Evolutionary conservation across 1,140 invertebrate species (phyloP).

Genomic region (Megalonaias nervosa): DNA sequence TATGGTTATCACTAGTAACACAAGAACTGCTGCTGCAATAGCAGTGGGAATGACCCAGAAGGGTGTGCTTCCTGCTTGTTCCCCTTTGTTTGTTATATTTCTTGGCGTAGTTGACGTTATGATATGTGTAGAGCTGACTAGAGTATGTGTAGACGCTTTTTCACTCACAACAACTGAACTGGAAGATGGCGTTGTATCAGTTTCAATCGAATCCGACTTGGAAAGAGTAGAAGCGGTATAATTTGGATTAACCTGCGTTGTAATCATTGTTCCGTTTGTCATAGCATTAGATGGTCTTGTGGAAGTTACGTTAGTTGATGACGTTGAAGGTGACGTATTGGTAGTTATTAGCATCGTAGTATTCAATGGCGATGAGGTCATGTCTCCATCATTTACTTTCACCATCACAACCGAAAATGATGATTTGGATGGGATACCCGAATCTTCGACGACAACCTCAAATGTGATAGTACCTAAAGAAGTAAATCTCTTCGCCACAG

Average conservation of each 20-base stretch:
- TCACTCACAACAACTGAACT: too few relatives aligned
- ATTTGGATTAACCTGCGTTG: too few relatives aligned
- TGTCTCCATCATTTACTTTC: background rate
- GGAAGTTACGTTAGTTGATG: background rate
- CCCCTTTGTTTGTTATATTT: background rate
- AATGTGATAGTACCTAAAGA: background rate
- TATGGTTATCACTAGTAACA: background rate
- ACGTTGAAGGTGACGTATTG: background rate
- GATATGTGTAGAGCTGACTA: background rate
- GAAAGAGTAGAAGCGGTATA: too few relatives aligned
- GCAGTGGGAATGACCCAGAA: conserved; percentile 1
- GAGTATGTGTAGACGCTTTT: too few relatives aligned
- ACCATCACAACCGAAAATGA: conserved; percentile 1
- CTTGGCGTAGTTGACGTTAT: background rate
- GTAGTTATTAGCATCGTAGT: background rate
- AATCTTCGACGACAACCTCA: background rate
- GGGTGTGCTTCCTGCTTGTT: background rate
- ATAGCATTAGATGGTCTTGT: background rate
- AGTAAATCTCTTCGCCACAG: background rate
- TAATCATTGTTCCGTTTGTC: too few relatives aligned
- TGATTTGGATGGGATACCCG: conserved; percentile 3
- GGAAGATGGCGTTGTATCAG: too few relatives aligned
- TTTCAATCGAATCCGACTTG: too few relatives aligned
- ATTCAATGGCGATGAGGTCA: background rate
- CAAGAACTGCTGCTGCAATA: background rate